Base-by-base conservation (phyloP, 2,113 vertebrate genomes). In the Mormyrus lacerda region DNA sequence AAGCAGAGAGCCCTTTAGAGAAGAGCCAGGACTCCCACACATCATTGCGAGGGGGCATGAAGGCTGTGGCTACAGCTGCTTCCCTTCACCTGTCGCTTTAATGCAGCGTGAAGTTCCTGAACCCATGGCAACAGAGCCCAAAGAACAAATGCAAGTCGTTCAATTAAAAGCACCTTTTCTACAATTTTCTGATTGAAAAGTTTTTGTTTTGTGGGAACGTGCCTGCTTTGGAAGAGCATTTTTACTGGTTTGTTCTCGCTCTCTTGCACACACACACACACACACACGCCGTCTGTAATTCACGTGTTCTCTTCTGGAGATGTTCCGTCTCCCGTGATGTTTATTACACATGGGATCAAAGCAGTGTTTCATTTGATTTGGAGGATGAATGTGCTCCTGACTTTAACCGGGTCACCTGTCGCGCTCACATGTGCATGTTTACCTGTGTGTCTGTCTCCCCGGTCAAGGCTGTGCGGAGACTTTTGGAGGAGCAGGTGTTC, bases 261-360 rank as follows among this genome's bases (percentile, higher is more conserved):
- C 13, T 76, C 15, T 47, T 11, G 7, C 27, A 55, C 51, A 55
- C 85, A 27, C 17, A 85, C 42, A 50, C 47, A 85, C 9, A 10
- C 47, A 48, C 5, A 87, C 15, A 55, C 6, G 19, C 17, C 24
- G 19, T 45, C 84, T 51, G 13, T 86, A n/a, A 51, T 48, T 51
- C 50, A 19, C 24, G 0, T 19, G 27, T 55, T 8, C n/a, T 87
- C 11, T 19, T 53, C 11, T 39, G 27, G 0, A 39, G 79, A 76
- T 58, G 35, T 39, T 89, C 53, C 83, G 89, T 58, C 88, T 90
- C 21, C 82, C 69, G 15, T 6, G 19, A 4, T 82, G n/a, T 83
- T 53, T 31, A 31, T 19, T 87, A 79, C 31, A 35, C 85, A 24
- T 35, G 50, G 35, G n/a, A 53, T 51, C 50, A 53, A 87, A 87